Conservation (phyloP, 2,797 vertebrate species). For the Nyctalus aviator region DNA sequence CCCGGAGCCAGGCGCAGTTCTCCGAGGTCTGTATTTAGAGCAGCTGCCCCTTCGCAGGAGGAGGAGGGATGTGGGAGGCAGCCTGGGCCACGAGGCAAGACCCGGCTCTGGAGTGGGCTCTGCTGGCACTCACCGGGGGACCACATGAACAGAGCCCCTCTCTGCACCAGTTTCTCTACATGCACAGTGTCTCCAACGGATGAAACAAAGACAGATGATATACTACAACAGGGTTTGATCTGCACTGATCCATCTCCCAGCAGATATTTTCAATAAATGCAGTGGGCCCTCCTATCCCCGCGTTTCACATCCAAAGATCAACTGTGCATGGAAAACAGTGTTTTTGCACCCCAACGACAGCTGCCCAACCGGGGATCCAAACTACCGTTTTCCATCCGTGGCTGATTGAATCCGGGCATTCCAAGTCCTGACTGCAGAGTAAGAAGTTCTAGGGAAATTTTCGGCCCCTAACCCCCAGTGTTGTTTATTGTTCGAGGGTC, state of each 20-base stretch:
- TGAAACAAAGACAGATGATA: background rate
- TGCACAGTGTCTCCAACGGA: background rate
- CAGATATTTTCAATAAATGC: background rate
- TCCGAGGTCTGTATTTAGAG: background rate
- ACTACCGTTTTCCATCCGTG: background rate
- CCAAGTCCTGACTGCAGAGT: background rate
- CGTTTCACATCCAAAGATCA: background rate
- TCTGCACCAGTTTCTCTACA: background rate
- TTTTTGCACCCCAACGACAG: background rate
- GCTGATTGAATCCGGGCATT: background rate
- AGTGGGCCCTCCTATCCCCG: background rate
- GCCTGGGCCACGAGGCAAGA: background rate
- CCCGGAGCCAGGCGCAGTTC: background rate
- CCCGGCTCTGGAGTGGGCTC: background rate
- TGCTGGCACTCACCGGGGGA: accelerated
- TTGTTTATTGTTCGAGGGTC: background rate
- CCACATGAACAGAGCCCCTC: background rate
- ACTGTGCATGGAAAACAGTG: background rate
- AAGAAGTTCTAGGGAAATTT: background rate
- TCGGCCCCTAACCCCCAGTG: background rate
- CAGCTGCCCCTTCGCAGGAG: background rate
- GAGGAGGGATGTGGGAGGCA: background rate
- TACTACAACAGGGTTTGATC: background rate
- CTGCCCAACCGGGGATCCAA: background rate
- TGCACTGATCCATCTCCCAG: accelerated